Percentiles rank a stretch among this genome's conserved stretches.
Conservation (phyloP, 30 jellyfish, hydroid and myxozoan genomes). For the Aurelia sp. region DNA sequence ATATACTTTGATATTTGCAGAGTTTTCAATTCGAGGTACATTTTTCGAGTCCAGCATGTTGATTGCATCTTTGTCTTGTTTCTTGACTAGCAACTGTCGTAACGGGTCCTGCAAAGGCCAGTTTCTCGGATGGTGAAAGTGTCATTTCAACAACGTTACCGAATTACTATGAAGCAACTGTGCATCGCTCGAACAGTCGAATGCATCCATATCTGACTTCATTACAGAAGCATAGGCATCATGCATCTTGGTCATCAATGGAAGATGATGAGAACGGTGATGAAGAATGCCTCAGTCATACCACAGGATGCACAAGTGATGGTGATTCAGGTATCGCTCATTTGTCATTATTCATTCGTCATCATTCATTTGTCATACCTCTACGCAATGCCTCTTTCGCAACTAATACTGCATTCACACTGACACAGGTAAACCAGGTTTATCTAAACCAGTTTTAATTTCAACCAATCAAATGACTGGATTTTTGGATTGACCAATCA, state of each 20-base stretch:
- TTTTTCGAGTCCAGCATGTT: too few species aligned
- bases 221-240: slow-evolving; percentile 64
- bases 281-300: slow-evolving; percentile 59
- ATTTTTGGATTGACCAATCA: too few species aligned
- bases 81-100: slow-evolving; percentile 44
- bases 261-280: slow-evolving; percentile 85
- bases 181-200: slow-evolving; percentile 49
- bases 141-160: slow-evolving; percentile 40
- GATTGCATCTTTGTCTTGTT: too few species aligned
- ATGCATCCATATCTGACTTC: slow-evolving; percentile 83
- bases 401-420: too few species aligned
- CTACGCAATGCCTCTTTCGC: background rate
- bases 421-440: too few species aligned
- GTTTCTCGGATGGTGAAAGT: slow-evolving; percentile 69
- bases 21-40: too few species aligned
- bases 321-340: slow-evolving; percentile 76
- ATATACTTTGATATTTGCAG: too few species aligned
- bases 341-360: background rate
- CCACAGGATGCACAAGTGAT: slow-evolving; percentile 81
- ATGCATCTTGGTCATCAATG: slow-evolving; percentile 84
- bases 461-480: too few species aligned
- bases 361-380: too few species aligned
- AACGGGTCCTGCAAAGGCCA: slow-evolving; percentile 49
- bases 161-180: slow-evolving; percentile 66
- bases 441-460: too few species aligned